Evolutionary conservation across 2,113 vertebrate genomes (phyloP), one percentile per base, ranked within the genome.

Genomic region (Perca schrenkii): DNA sequence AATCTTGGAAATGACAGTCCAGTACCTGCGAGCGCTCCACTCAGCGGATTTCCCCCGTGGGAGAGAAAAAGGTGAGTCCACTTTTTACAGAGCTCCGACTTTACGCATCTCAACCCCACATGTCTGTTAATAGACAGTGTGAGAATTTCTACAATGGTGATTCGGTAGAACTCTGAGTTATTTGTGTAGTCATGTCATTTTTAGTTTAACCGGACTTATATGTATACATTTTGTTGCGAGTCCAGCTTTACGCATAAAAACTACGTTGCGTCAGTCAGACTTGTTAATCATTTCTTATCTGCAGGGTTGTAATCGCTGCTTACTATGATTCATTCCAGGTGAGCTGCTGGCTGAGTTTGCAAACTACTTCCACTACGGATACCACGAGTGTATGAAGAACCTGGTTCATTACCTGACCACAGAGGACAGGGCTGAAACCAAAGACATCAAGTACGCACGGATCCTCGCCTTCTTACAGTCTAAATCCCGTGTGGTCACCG

Each of bases 311-410:
- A 68, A 89, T 28, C 14, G n/a, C 12, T 21, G 22, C 7, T 69
- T 58, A 2, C 36, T 63, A 57, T 61, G 12, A 5, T 64, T 85
- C 13, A 17, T 83, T 84, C 31, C 91, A 95, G 96, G 96, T 91
- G 98, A 99, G 80, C 94, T 99, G 56, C 93, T 99, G 65, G 96
- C 97, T n/a, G 98, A 99, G 89, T 99, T 99, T 81, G 97, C 98
- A n/a, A 99, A 97, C 92, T 99, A 99, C 76, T 99, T 99, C 88
- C 98, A 99, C 93, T 99, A 98, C 12, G 98, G 98, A 81, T 99
- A 99, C 91, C 98, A 98, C 79, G 98, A 99, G 89, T 99, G 98
- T 76, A 99, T 99, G 98, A 99, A 98, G 92, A 99, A 99, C 91
- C 93, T 99, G 75, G 98, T 99, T 58, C 98, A 99, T 88, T 99